Conservation (phyloP, 2,797 vertebrate species). For the Nyctibius grandis region DNA sequence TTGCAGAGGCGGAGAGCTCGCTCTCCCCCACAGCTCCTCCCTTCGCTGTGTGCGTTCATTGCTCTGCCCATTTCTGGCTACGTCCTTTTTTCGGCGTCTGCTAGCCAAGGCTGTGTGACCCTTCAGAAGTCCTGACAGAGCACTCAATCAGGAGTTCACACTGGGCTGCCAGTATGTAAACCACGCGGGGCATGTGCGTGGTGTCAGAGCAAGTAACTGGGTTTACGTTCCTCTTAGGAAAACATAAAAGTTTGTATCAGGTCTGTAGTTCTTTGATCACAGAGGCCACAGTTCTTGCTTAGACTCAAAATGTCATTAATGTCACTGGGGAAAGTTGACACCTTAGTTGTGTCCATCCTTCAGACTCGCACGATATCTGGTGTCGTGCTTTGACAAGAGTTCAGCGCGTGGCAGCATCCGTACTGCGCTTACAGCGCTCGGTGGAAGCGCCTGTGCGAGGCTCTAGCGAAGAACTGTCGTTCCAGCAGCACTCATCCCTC, state of each 20-base stretch:
- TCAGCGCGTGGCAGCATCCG: background rate
- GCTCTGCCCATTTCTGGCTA: background rate
- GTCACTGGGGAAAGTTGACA: background rate
- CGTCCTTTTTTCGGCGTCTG: background rate
- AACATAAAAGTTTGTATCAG: background rate
- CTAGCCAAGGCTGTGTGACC: background rate
- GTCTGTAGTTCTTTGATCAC: background rate
- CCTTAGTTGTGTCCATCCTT: background rate
- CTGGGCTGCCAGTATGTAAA: background rate
- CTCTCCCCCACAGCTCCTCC: background rate
- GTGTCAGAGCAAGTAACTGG: fast-evolving
- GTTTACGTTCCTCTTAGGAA: background rate
- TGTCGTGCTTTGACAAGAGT: background rate
- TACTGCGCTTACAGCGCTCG: fast-evolving
- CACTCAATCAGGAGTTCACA: background rate
- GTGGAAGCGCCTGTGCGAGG: background rate
- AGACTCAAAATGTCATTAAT: background rate
- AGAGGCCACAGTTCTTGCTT: background rate
- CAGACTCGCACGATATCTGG: background rate
- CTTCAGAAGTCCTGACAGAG: background rate
- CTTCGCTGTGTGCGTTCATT: background rate
- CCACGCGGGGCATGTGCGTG: fast-evolving
- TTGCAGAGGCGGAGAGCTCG: background rate
- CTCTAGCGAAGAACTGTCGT: background rate
- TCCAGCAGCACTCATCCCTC: background rate